These are phyloP conservation scores for Lithosia quadra DNA, from an alignment of 2,888 invertebrate genomes.

Conservation along the genomic window DNA sequence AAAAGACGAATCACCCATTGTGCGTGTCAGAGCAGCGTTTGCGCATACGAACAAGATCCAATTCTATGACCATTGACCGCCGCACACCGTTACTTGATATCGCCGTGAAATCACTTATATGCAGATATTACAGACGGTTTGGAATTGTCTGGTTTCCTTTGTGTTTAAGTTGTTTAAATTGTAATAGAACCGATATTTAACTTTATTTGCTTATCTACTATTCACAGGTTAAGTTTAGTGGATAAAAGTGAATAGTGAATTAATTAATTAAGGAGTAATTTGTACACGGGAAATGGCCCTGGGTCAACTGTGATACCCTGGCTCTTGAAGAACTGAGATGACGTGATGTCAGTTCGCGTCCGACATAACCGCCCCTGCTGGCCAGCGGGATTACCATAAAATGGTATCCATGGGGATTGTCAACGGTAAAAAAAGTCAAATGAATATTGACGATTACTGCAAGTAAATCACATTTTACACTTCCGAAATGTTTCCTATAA, in stretches of 20 bases:
- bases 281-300: too few species aligned
- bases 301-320: too few species aligned
- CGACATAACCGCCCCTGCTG: too few species aligned
- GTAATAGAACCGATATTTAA: neutral
- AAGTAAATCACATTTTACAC: constrained; percentile 33
- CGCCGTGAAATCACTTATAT: constrained; percentile 50
- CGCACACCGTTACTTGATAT: constrained; percentile 56
- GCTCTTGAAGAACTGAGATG: too few species aligned
- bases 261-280: too few species aligned
- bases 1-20: constrained; percentile 70
- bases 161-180: neutral
- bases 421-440: too few species aligned
- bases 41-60: constrained; percentile 46
- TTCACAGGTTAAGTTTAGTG: neutral
- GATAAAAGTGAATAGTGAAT: constrained; percentile 13
- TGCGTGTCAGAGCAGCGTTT: constrained; percentile 64
- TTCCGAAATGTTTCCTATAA: constrained; percentile 31
- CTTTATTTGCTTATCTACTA: neutral
- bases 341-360: too few species aligned
- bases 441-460: too few species aligned
- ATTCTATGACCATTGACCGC: constrained; percentile 65
- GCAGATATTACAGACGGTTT: constrained; percentile 32
- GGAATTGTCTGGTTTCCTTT: constrained; percentile 12
- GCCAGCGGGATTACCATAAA: too few species aligned
- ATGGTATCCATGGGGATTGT: too few species aligned